These are phyloP conservation scores for Clivina fossor DNA, from an alignment of 2,888 invertebrate species.

Conservation along the genomic window DNA sequence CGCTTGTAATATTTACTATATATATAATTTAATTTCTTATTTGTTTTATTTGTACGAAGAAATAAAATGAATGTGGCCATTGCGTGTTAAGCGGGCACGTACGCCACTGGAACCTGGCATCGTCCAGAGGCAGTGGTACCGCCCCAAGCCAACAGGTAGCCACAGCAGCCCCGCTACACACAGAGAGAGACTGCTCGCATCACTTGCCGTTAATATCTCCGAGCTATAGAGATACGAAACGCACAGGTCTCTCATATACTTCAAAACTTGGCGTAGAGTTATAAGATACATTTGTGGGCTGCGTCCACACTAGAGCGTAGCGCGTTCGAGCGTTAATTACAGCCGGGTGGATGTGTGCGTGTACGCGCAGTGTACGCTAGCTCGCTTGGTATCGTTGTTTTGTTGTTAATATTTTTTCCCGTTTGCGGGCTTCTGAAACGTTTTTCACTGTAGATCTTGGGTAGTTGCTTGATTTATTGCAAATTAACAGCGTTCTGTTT, in stretches of 20 bases:
- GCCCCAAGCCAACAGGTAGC: conserved; percentile 30
- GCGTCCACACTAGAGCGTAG: not conserved
- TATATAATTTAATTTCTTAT: too few species aligned
- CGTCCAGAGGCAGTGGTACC: conserved; percentile 8
- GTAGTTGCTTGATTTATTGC: conserved; percentile 32
- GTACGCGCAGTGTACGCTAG: conserved; percentile 14
- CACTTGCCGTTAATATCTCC: conserved; percentile 28
- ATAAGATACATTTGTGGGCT: too few species aligned
- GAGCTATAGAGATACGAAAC: not conserved
- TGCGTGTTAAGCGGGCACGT: too few species aligned
- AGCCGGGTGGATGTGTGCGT: not conserved
- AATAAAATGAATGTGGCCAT: too few species aligned
- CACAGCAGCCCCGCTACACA: conserved; percentile 3
- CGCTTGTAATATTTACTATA: too few species aligned
- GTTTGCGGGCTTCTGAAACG: conserved; percentile 28
- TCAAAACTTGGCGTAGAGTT: too few species aligned
- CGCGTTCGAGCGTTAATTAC: conserved; percentile 24
- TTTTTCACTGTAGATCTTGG: conserved; percentile 21
- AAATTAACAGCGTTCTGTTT: conserved; percentile 27
- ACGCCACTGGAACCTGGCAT: not conserved
- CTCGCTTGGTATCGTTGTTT: conserved; percentile 8
- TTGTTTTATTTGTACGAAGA: too few species aligned
- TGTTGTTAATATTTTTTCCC: conserved; percentile 26
- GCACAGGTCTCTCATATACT: too few species aligned
- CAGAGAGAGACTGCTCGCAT: not conserved